Evolutionary conservation across 1,140 invertebrate genomes (phyloP), one percentile per base, ranked within the genome.

Genomic region (Drosophila tropicalis): DNA sequence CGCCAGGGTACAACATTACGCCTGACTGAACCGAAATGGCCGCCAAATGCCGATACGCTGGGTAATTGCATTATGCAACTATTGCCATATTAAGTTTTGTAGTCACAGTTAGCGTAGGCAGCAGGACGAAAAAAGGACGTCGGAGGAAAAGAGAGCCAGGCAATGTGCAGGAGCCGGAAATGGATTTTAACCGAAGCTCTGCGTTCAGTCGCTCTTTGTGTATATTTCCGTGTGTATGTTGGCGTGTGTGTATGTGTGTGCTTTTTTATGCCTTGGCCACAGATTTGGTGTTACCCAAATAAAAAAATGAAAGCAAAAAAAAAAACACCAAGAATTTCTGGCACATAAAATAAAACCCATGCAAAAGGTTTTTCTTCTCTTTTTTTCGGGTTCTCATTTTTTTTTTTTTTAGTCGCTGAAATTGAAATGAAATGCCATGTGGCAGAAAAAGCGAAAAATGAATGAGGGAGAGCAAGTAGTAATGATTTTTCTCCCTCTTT

Each of bases 51-150:
- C 84, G 76, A 87, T 84, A 89, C 81, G 84, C 55, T 72, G 74
- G 85, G 80, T 89, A 89, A 89, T 89, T 89, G 85, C 80, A 89
- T 89, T 89, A 89, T 89, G 71, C 84, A 89, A 89, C 84, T 89
- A 90, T 89, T 80, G 77, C 84, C 67, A 67, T 87, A 87, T 83
- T 87, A 87, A 87, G 84, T 89, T 87, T 87, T 76, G 76, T 73
- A 67, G 69, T 79, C 81, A 83, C 83, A 70, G 70, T 82, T 82
- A 55, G 70, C 29, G 5, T 1, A 29, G 22, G 22, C 29, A 29
- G 29, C 40, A 34, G 40, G 39, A n/a, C 36, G 56, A n/a, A 19
- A 9, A 29, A 39, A 13, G 10, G 12, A 7, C 34, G 12, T 2
- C 17, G n/a, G 34, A 22, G 19, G 15, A 9, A 36, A 19, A 51